These are phyloP conservation scores for Amiota mariae DNA, from an alignment of 2,888 invertebrate genomes.

Conservation along the genomic window DNA sequence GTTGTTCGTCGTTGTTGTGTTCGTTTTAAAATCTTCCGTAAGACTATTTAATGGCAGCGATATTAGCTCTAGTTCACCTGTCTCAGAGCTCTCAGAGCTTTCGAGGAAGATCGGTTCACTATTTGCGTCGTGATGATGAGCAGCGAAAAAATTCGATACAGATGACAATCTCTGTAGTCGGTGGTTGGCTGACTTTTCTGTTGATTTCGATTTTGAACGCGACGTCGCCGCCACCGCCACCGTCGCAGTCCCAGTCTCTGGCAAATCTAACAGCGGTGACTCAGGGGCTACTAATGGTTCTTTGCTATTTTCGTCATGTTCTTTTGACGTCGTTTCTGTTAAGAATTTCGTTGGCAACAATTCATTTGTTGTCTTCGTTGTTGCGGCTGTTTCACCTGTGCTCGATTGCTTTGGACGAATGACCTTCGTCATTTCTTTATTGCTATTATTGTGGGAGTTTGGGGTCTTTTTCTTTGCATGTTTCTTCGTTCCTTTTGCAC, in stretches of 20 bases:
- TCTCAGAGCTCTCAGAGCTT: conserved; percentile 74
- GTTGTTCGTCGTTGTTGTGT: conserved; percentile 57
- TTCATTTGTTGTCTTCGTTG: conserved; percentile 47
- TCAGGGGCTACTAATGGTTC: conserved; percentile 42
- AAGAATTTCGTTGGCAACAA: conserved; percentile 56
- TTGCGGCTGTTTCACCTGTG: conserved; percentile 39
- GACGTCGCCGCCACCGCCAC: conserved; percentile 29
- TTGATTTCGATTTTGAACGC: conserved; percentile 33
- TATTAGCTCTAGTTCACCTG: conserved; percentile 49
- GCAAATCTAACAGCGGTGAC: conserved; percentile 35
- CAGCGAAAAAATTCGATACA: conserved; percentile 83
- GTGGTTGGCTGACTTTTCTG: conserved; percentile 74
- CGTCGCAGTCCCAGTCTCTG: conserved; percentile 31
- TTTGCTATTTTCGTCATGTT: conserved; percentile 43
- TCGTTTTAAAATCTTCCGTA: conserved; percentile 71
- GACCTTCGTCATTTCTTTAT: conserved; percentile 38
- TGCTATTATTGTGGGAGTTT: conserved; percentile 42
- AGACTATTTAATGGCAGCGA: conserved; percentile 60
- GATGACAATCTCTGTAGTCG: conserved; percentile 83
- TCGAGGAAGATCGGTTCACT: conserved; percentile 75
- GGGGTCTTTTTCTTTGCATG: conserved; percentile 59
- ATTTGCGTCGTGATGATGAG: conserved; percentile 75
- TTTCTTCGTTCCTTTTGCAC: conserved; percentile 55
- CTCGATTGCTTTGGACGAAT: conserved; percentile 32
- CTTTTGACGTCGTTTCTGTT: conserved; percentile 25